Percentiles rank a stretch among this genome's conserved stretches.
Evolutionary conservation across 2,888 invertebrate genomes (phyloP).

Genomic region (Malthinus flaveolus): DNA sequence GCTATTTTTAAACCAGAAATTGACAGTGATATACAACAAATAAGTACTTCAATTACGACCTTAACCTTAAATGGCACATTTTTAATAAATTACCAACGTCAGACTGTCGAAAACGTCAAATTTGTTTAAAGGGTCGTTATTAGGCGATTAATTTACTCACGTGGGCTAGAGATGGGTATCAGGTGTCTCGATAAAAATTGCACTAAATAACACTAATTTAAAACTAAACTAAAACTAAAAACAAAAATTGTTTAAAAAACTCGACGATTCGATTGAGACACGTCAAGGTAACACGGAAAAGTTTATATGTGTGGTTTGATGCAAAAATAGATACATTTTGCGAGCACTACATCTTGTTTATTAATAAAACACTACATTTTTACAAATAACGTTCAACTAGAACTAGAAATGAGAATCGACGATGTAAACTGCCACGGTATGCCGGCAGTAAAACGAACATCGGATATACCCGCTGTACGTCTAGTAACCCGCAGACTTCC

Average conservation of each 20-base stretch:
- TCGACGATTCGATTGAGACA: neutral
- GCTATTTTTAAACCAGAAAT: neutral
- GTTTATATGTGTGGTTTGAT: constrained; percentile 1
- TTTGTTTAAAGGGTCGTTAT: too few relatives aligned
- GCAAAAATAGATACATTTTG: neutral
- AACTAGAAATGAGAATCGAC: constrained; percentile 1
- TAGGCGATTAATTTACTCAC: too few relatives aligned
- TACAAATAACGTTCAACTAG: constrained; percentile 10
- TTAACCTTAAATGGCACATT: constrained; percentile 1
- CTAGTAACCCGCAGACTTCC: constrained; percentile 32
- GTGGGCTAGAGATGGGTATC: too few relatives aligned
- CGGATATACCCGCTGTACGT: constrained; percentile 26
- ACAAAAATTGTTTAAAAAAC: neutral
- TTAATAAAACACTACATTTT: constrained; percentile 16
- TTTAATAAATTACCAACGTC: too few relatives aligned
- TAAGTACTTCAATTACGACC: neutral
- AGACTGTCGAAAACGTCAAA: too few relatives aligned
- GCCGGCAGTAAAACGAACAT: constrained; percentile 20
- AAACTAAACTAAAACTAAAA: constrained; percentile 1
- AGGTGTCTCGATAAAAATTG: too few relatives aligned
- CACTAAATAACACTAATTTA: neutral
- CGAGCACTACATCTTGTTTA: constrained; percentile 1
- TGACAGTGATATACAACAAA: neutral
- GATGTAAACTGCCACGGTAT: constrained; percentile 12
- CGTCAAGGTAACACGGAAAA: too few relatives aligned